These are phyloP conservation scores for Peromyscus leucopus DNA, from an alignment of 2,113 vertebrate species.

Conservation along the genomic window DNA sequence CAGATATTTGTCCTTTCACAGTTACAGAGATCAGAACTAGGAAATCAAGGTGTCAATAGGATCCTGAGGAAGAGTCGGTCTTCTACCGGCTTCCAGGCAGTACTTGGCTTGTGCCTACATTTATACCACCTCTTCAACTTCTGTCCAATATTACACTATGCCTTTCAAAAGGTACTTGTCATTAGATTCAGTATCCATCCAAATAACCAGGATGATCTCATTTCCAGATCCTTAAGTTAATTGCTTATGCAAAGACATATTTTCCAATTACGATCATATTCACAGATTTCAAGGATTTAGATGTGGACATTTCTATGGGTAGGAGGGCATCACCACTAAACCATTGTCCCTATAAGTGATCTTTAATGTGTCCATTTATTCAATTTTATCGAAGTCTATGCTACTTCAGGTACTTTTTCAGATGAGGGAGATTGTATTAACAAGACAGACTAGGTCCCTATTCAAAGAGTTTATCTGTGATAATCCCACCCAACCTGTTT, in stretches of 20 bases:
- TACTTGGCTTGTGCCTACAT: background rate
- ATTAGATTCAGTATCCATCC: background rate
- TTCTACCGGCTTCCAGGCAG: background rate
- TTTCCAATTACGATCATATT: background rate
- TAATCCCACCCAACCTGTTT: background rate
- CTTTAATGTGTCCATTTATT: background rate
- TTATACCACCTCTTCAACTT: background rate
- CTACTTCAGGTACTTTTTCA: slow-evolving; percentile 16
- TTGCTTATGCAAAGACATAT: background rate
- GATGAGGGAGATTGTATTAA: background rate
- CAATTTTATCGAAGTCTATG: background rate
- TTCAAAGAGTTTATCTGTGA: background rate
- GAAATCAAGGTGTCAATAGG: background rate
- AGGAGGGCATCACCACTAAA: background rate
- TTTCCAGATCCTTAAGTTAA: background rate
- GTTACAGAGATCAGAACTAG: background rate
- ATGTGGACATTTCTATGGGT: background rate
- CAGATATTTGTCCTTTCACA: background rate
- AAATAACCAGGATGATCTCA: background rate
- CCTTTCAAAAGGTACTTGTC: background rate
- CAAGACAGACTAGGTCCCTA: background rate
- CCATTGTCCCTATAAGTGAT: background rate
- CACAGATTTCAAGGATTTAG: background rate
- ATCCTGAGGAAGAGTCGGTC: background rate
- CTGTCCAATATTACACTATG: background rate